Evolutionary conservation across 2,888 invertebrate species (phyloP), one percentile per base, ranked within the genome.

Genomic region (Caenorhabditis sp.): DNA sequence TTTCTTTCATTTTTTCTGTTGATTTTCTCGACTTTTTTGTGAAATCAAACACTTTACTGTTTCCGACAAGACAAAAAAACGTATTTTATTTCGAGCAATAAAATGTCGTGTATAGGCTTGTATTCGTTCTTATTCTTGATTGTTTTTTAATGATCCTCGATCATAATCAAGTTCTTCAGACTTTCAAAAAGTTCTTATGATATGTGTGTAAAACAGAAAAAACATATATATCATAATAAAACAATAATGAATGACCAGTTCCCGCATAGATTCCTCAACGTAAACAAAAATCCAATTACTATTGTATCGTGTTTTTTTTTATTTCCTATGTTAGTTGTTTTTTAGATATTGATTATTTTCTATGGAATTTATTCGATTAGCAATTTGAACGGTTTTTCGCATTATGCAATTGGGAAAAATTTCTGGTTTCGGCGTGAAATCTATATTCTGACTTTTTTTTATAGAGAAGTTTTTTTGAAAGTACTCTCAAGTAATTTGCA

Each of bases 11-110:
- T 52, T 20, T 52, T 52, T 20, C 21, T 52, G 52, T 52, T 8
- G 21, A 10, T 52, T 52, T 52, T 52, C 23, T 52, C 23, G 23
- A 52, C 21, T 52, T 52, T 52, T 52, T 52, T 52, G 52, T 52
- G 52, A 43, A 43, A 43, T 43, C 43, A 43, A 43, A 43, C 43
- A 43, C 43, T 43, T 43, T 43, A 43, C 43, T 43, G 43, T 43
- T 43, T 43, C 43, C 43, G 43, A 43, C 43, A 43, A 17, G 17
- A 43, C 43, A 43, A 17, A 14, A 43, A 43, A 43, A 43, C 4
- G 31, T 31, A 31, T 31, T 31, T 31, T 31, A 31, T 31, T 31
- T 31, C 31, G 31, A 7, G 31, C 31, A 10, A 7, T 31, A 31
- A 31, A 31, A 31, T 10, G 10, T 10, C 10, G 31, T 31, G 7